phyloP scores from a whole-genome alignment of 2,113 vertebrate genomes.

The Salvelinus fontinalis region DNA sequence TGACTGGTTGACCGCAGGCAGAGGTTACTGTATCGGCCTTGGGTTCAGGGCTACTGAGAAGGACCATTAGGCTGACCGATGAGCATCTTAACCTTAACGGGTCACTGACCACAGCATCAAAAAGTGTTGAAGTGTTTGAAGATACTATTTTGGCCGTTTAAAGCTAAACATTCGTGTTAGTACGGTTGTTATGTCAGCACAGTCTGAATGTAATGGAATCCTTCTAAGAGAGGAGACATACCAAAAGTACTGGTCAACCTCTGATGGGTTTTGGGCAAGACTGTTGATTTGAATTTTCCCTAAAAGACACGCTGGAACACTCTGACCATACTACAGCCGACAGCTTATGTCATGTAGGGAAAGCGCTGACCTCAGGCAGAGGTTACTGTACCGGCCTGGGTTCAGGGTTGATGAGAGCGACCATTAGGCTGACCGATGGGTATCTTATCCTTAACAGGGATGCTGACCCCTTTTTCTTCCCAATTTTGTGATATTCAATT shows the following conservation, averaged over 20 bases:
- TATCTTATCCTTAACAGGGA: conserved; percentile 60
- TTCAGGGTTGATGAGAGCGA: conserved; percentile 51
- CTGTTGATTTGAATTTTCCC: too few species aligned
- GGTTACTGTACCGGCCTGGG: conserved; percentile 54
- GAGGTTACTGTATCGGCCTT: conserved; percentile 58
- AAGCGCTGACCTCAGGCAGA: conserved; percentile 48
- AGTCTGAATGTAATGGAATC: too few species aligned
- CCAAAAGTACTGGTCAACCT: too few species aligned
- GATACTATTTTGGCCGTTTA: too few species aligned
- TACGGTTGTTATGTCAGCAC: too few species aligned
- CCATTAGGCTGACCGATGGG: conserved; percentile 62
- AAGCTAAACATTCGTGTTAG: too few species aligned
- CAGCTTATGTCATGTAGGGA: too few species aligned
- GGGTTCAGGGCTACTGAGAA: conserved; percentile 51
- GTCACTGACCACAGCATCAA: conserved; percentile 41
- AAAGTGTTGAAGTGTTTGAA: background rate
- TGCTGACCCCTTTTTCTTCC: conserved; percentile 13
- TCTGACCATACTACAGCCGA: too few species aligned
- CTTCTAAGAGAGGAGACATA: too few species aligned
- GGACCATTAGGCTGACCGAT: conserved; percentile 61
- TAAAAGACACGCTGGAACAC: too few species aligned
- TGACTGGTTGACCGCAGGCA: conserved; percentile 51
- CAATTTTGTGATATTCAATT: background rate
- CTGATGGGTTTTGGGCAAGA: too few species aligned
- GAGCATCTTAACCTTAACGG: conserved; percentile 60